Evolutionary conservation across 2,113 vertebrate genomes (phyloP).

Genomic region (Tetrax tetrax): DNA sequence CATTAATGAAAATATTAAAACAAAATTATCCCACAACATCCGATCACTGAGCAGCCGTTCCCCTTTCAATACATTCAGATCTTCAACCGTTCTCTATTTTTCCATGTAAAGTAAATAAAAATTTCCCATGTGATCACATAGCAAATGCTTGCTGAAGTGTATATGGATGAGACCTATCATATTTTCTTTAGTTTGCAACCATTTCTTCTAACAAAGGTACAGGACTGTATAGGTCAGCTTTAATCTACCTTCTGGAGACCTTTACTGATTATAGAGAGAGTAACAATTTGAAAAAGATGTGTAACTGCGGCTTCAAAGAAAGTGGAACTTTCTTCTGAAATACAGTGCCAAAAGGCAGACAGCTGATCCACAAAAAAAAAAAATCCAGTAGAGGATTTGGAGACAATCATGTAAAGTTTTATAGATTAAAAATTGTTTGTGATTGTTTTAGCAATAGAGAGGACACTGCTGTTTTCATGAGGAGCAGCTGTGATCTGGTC

Average conservation of each 20-base stretch:
- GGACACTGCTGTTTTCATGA: background rate
- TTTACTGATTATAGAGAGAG: background rate
- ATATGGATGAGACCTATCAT: background rate
- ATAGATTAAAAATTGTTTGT: background rate
- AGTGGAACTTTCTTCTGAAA: background rate
- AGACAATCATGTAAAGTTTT: background rate
- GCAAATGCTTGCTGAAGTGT: background rate
- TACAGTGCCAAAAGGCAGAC: background rate
- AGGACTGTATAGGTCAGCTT: background rate
- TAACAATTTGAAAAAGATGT: background rate
- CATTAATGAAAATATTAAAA: background rate
- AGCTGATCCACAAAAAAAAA: background rate
- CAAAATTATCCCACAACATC: background rate
- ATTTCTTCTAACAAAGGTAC: background rate
- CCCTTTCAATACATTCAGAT: background rate
- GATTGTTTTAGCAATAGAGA: background rate
- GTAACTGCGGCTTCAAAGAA: background rate
- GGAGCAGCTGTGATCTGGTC: background rate
- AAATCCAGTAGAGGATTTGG: background rate
- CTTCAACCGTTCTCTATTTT: background rate
- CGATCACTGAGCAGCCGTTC: background rate
- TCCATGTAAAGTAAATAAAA: background rate
- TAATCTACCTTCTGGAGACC: background rate
- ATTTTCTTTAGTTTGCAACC: background rate
- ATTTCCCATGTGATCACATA: background rate